These are phyloP conservation scores for Pyrrhosoma nymphula DNA, from an alignment of 2,888 invertebrate species.

Conservation along the genomic window DNA sequence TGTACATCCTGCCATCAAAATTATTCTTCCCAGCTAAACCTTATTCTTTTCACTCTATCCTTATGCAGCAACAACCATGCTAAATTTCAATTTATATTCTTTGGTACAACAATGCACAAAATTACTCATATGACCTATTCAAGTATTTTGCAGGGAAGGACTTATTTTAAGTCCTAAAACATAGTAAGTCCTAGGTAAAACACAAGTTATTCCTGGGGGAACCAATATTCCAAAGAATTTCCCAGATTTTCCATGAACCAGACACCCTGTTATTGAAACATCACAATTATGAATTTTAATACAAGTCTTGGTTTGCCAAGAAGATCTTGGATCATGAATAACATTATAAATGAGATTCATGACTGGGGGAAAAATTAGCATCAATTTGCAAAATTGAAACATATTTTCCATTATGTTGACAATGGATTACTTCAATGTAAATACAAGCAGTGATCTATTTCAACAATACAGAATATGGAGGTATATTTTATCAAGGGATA, in stretches of 20 bases:
- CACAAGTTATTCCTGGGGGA: not conserved
- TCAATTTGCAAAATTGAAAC: not conserved
- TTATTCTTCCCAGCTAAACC: too few species aligned
- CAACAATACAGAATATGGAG: not conserved
- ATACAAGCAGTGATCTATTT: not conserved
- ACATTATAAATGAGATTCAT: not conserved
- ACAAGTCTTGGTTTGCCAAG: not conserved
- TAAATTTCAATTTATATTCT: too few species aligned
- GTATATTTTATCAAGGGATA: not conserved
- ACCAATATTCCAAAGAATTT: too few species aligned
- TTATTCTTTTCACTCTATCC: too few species aligned
- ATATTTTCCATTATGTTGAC: not conserved
- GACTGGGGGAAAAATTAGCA: not conserved
- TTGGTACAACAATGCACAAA: too few species aligned
- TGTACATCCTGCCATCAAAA: too few species aligned
- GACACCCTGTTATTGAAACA: not conserved
- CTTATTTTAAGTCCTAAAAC: too few species aligned
- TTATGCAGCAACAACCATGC: too few species aligned
- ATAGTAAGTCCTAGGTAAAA: too few species aligned
- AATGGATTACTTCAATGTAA: not conserved
- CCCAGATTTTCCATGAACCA: not conserved
- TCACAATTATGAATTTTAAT: not conserved
- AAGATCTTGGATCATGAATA: not conserved
- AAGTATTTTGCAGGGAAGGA: too few species aligned
- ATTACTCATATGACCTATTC: too few species aligned